Evolutionary conservation across 1,140 invertebrate species (phyloP), one percentile per base, ranked within the genome.

Genomic region (Phortica variegata): DNA sequence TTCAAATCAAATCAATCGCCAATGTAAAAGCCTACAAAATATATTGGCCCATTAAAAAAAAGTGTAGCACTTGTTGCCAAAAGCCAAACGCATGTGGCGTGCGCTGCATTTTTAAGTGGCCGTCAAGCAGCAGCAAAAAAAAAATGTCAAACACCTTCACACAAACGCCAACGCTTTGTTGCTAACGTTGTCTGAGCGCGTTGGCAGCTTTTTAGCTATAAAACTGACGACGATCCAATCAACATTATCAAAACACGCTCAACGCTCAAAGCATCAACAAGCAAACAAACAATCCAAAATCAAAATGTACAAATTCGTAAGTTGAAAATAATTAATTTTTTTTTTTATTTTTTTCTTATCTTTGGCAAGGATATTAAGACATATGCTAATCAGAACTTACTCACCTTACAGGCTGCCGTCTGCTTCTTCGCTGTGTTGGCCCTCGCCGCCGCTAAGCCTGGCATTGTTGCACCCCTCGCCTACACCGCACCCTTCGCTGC

Each of bases 291-390:
- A 45, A 29, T 47, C 50, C 12, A 18, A 42, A 36, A 41, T 40
- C 32, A 54, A 41, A 58, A 53, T 54, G 56, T 56, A 56, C 68
- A 72, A 73, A 62, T 73, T 58, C 69, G 69, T 73, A 63, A 73
- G 69, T 62, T 10, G 15, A n/a, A n/a, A n/a, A n/a, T n/a, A n/a
- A n/a, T n/a, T n/a, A n/a, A n/a, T n/a, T n/a, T n/a, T n/a, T n/a
- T n/a, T n/a, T n/a, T n/a, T n/a, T n/a, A n/a, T n/a, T n/a, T n/a
- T n/a, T n/a, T n/a, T n/a, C n/a, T n/a, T n/a, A n/a, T n/a, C n/a
- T n/a, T n/a, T n/a, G n/a, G n/a, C n/a, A n/a, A n/a, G n/a, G n/a
- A n/a, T n/a, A n/a, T n/a, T n/a, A n/a, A n/a, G n/a, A n/a, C n/a
- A n/a, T n/a, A n/a, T n/a, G n/a, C n/a, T n/a, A n/a, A n/a, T n/a